A percentile compares a stretch with the other conserved stretches of the same genome.
Evolutionary conservation across 2,797 vertebrate species (phyloP).

Genomic region (Acropternis orthonyx): DNA sequence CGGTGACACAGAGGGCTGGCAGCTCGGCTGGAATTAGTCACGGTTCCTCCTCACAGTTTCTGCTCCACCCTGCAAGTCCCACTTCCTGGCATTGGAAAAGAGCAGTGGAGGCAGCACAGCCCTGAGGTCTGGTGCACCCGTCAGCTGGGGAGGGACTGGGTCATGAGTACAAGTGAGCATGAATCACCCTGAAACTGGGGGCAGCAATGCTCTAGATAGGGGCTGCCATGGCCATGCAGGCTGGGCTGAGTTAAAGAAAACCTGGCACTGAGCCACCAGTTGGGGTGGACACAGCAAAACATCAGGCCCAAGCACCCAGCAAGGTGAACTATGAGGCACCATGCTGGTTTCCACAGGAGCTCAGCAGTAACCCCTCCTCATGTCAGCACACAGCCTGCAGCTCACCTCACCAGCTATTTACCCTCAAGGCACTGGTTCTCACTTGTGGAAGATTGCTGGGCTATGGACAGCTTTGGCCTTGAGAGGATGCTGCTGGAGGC

Average conservation of each 20-base stretch:
- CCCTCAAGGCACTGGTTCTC: neutral
- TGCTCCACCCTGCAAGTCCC: slow-evolving; percentile 37
- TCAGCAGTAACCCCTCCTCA: neutral
- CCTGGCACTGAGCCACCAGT: neutral
- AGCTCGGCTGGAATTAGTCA: slow-evolving; percentile 28
- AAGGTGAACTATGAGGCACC: neutral
- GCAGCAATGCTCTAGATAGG: neutral
- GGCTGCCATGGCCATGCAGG: neutral
- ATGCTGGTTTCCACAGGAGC: neutral
- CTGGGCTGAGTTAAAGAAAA: neutral
- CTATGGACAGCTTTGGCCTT: too few relatives aligned
- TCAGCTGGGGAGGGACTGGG: neutral
- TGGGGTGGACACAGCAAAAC: neutral
- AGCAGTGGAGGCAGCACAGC: neutral
- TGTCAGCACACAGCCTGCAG: neutral
- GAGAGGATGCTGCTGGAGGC: too few relatives aligned
- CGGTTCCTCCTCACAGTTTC: neutral
- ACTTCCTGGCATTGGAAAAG: slow-evolving; percentile 18
- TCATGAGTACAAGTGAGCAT: neutral
- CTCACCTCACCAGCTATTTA: neutral
- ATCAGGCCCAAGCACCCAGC: neutral
- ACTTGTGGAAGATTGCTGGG: neutral
- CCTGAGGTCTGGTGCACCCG: neutral
- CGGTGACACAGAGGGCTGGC: neutral
- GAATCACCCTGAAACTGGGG: slow-evolving; percentile 28